Conservation (phyloP, 2,113 vertebrate genomes). For the Plecotus auritus region DNA sequence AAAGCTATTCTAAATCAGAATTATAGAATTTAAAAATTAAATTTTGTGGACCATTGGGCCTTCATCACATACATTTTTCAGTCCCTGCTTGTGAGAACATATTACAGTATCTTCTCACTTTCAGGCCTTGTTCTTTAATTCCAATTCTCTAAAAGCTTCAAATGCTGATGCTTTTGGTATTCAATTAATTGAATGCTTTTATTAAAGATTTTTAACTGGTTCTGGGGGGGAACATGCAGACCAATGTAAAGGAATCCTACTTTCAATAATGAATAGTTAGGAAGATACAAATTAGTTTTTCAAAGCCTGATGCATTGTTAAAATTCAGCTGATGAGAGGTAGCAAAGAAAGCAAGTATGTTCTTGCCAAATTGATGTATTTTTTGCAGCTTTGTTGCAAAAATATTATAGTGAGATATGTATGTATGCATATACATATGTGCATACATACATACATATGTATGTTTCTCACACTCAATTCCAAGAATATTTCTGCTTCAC, state of each 20-base stretch:
- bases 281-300: not conserved
- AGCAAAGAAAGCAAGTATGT: not conserved
- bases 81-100: not conserved
- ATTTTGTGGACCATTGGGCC: not conserved
- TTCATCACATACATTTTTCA: not conserved
- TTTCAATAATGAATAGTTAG: not conserved
- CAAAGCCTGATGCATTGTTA: not conserved
- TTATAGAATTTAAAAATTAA: not conserved
- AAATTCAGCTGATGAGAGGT: not conserved
- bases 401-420: not conserved
- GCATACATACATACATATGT: too few relatives aligned
- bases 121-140: not conserved
- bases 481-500: not conserved
- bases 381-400: not conserved
- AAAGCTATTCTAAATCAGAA: not conserved
- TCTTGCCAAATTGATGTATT: not conserved
- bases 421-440: not conserved
- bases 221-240: not conserved
- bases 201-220: not conserved
- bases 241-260: not conserved
- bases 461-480: not conserved
- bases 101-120: not conserved
- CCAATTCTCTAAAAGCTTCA: not conserved
- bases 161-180: not conserved
- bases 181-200: not conserved